Evolutionary conservation across 2,888 invertebrate species (phyloP).

Genomic region (Campoletis raptor): DNA sequence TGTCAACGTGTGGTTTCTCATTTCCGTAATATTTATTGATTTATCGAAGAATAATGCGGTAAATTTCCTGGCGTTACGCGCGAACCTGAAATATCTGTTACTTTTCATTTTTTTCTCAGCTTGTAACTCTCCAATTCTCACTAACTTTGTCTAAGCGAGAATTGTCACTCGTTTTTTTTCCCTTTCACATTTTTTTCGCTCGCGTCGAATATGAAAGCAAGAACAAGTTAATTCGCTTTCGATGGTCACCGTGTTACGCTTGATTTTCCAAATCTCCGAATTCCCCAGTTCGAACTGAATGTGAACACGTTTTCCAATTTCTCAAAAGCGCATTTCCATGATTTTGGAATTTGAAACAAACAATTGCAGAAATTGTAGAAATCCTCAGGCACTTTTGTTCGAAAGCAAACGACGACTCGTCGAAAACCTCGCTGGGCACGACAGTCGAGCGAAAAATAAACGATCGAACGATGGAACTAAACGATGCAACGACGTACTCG

Average conservation of each 20-base stretch:
- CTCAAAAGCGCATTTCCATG: background rate
- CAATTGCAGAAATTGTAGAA: no score
- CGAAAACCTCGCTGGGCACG: background rate
- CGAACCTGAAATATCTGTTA: no score
- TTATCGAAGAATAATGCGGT: background rate
- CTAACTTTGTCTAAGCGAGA: slow-evolving; percentile 2
- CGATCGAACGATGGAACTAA: background rate
- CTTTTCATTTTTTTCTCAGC: slow-evolving; percentile 6
- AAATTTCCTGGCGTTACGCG: slow-evolving; percentile 46
- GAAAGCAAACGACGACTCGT: background rate
- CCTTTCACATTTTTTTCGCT: slow-evolving; percentile 54
- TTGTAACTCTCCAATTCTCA: slow-evolving; percentile 13
- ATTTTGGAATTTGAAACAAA: no score
- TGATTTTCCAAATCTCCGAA: background rate
- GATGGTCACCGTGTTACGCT: slow-evolving; percentile 18
- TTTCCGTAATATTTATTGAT: slow-evolving; percentile 26
- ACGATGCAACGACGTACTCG: background rate
- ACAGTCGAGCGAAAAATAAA: background rate
- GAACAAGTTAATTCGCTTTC: slow-evolving; percentile 44
- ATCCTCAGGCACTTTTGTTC: no score
- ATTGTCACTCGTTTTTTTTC: slow-evolving; percentile 23
- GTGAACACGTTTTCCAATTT: background rate
- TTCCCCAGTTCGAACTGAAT: background rate
- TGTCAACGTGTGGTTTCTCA: background rate
- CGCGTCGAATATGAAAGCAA: slow-evolving; percentile 60